These are phyloP conservation scores for Marmota flaviventris DNA, from an alignment of 2,113 vertebrate genomes.

Conservation along the genomic window DNA sequence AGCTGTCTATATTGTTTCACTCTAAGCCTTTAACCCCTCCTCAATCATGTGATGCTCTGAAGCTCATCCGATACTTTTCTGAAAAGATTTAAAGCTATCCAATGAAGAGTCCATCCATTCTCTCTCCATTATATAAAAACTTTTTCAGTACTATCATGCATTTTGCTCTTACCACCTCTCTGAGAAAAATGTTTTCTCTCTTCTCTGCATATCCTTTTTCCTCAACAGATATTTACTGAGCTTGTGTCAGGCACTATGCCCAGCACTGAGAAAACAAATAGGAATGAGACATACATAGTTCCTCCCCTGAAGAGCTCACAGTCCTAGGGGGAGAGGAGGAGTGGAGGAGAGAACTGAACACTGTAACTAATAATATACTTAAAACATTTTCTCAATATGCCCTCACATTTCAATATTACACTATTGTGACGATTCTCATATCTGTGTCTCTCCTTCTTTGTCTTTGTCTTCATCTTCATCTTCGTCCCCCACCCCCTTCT, in stretches of 20 bases:
- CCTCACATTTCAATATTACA: background rate
- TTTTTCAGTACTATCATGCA: background rate
- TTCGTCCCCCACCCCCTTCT: background rate
- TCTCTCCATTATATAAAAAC: background rate
- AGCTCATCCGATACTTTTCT: background rate
- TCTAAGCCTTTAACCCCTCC: background rate
- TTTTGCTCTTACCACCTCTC: background rate
- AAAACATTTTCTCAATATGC: background rate
- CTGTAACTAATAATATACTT: background rate
- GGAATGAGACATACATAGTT: background rate
- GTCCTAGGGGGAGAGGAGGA: background rate
- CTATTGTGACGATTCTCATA: background rate
- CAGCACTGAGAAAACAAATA: background rate
- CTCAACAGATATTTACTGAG: background rate
- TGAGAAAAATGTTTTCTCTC: background rate
- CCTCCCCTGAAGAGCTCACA: background rate
- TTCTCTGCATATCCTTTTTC: slow-evolving; percentile 16
- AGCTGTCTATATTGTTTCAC: slow-evolving; percentile 35
- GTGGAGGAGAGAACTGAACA: background rate
- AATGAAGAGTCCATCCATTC: background rate
- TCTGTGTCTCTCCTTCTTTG: background rate
- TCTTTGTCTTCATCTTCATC: background rate
- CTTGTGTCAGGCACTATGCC: background rate
- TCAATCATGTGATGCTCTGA: background rate
- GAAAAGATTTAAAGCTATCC: background rate